Evolutionary conservation across 2,113 vertebrate species (phyloP).

Genomic region (Empidonax traillii): DNA sequence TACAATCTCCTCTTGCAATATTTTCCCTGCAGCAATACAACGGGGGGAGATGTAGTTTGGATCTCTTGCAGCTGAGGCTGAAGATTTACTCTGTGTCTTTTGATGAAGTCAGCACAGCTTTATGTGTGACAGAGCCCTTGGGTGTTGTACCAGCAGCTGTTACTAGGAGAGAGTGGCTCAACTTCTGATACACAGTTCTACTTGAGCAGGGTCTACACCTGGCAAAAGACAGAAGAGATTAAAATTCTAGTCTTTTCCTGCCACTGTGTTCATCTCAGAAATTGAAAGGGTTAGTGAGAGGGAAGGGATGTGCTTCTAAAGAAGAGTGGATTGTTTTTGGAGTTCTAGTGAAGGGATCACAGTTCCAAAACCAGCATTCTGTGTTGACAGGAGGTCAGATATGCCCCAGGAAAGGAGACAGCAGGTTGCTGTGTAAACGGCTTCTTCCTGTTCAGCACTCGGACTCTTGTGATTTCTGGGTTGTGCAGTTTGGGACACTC

Average conservation of each 20-base stretch:
- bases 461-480: not conserved
- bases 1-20: not conserved
- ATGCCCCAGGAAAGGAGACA: not conserved
- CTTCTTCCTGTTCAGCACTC: not conserved
- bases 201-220: not conserved
- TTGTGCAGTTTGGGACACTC: not conserved
- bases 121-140: not conserved
- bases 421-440: not conserved
- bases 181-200: not conserved
- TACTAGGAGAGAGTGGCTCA: not conserved
- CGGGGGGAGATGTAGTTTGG: not conserved
- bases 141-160: not conserved
- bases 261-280: rapidly evolving
- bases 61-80: not conserved
- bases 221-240: not conserved
- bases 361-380: not conserved
- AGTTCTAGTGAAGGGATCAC: not conserved
- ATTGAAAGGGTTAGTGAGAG: not conserved
- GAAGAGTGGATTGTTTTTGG: not conserved
- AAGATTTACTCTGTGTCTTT: not conserved
- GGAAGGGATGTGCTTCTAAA: not conserved
- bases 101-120: not conserved
- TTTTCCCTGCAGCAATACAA: not conserved
- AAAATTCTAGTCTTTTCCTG: not conserved
- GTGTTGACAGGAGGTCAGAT: not conserved